Evolutionary conservation across 2,888 invertebrate species (phyloP), one percentile per base, ranked within the genome.

Genomic region (Drosophila setosimentum): DNA sequence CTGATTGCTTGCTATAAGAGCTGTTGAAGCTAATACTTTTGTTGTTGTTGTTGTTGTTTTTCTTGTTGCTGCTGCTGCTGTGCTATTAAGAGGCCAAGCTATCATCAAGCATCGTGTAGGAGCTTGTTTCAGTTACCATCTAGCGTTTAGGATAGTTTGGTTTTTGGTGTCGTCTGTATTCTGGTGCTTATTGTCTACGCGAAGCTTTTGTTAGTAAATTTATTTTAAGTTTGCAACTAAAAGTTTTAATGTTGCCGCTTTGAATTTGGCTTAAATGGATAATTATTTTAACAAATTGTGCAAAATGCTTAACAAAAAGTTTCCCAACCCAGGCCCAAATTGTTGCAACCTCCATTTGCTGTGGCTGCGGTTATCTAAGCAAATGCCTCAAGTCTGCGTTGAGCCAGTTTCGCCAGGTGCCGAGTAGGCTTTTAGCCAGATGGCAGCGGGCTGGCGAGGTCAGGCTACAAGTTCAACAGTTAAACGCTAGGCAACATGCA

Each of bases 251-350:
- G 83, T 84, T 84, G 87, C 76, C 80, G 73, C 85, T 82, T 87
- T 85, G 87, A 87, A 83, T 85, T 85, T 85, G 71, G 59, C 74
- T 69, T 81, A 87, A 87, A 85, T 83, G 87, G 85, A 85, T 85
- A 85, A 85, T 85, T 85, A 85, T 85, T 87, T 85, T 81, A 87
- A 85, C 84, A 85, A 85, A 85, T 87, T 85, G 85, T 68, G 85
- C 81, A 73, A 79, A 80, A 75, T 78, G 79, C 73, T 79, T 71
- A 75, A 65, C 79, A 67, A 58, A 78, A 81, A 81, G 69, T 83
- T 72, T 55, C 51, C 42, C 24, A 35, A 33, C 4, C 51, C 49
- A 58, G 61, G 54, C 27, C 35, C 73, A 67, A 48, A 73, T 60
- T 69, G 63, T 49, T 51, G 67, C 48, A 21, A 48, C 53, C 58